phyloP scores from a whole-genome alignment of 2,113 vertebrate genomes.

The Oceanites oceanicus region DNA sequence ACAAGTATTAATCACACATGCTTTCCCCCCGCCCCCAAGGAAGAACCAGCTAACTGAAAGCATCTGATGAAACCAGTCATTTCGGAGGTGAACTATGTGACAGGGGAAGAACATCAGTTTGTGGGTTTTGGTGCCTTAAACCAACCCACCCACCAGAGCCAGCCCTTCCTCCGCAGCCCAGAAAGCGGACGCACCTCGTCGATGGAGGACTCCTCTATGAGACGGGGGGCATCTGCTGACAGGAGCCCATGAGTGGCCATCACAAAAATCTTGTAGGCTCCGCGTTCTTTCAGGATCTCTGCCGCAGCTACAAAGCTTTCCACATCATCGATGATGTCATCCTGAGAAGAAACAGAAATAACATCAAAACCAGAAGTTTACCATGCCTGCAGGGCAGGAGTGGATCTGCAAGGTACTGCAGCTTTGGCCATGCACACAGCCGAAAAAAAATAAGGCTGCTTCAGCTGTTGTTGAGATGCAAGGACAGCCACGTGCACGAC shows the following conservation, averaged over 20 bases:
- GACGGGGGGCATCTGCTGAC: slow-evolving; percentile 92
- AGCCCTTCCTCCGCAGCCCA: neutral
- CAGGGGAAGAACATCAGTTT: neutral
- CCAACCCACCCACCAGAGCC: neutral
- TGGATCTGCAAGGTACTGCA: neutral
- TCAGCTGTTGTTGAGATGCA: neutral
- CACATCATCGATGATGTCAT: slow-evolving; percentile 97
- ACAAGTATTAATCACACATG: neutral
- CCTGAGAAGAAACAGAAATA: slow-evolving; percentile 71
- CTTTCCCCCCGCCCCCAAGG: too few relatives aligned
- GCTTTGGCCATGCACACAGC: neutral
- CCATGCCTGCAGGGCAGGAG: neutral
- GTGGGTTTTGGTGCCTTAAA: neutral
- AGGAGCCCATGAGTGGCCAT: slow-evolving; percentile 98
- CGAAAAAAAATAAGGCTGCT: neutral
- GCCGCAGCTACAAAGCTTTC: slow-evolving; percentile 96
- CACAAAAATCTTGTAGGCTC: slow-evolving; percentile 97
- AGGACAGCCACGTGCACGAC: neutral
- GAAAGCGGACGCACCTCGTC: slow-evolving; percentile 81
- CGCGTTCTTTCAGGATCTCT: slow-evolving; percentile 96
- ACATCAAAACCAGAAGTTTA: neutral
- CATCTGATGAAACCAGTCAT: neutral
- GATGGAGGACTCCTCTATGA: slow-evolving; percentile 94
- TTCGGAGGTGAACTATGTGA: neutral
- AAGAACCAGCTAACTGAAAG: neutral